Evolutionary conservation across 1,140 invertebrate species (phyloP), one percentile per base, ranked within the genome.

Genomic region (Neuroterus valhalla): DNA sequence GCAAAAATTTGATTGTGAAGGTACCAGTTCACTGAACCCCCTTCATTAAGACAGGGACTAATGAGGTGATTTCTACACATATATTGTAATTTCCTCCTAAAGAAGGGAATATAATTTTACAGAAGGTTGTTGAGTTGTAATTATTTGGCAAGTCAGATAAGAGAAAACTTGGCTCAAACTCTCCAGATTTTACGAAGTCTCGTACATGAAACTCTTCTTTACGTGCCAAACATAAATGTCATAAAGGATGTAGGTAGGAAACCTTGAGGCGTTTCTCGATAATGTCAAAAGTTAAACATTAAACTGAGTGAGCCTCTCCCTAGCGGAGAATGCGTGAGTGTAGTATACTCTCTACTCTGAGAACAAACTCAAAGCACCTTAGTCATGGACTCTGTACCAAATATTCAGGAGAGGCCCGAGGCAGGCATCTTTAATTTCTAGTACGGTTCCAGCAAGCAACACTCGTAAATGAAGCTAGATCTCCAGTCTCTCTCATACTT

Each of bases 331-430:
- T 55, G 52, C 52, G 21, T 55, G 19, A 26, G 21, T 52, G 17
- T 55, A 23, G 21, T 21, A 62, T n/a, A 62, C 6, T 62, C 23
- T 62, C 52, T 10, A 62, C 19, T 8, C 21, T 12, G 12, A 62
- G 52, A 62, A 62, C 52, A 62, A 62, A 26, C 23, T 62, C 52
- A 62, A 62, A 62, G 52, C 11, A 23, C 11, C 11, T 11, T 21
- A 21, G 52, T 62, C 52, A 23, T 62, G 26, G 21, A 62, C 52
- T 19, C 14, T 15, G 52, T 11, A 21, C 21, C 23, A 62, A 11
- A 62, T 26, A 62, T 62, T 62, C 15, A 26, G 52, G 15, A 62
- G 23, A 3, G 23, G 52, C 52, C 23, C 52, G 12, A 62, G 52
- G 52, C 23, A 3, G 10, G 26, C 26, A 62, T 12, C 52, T 26